Percentiles rank a stretch among this genome's conserved stretches.
These are phyloP conservation scores for Pseudopodoces humilis DNA, from an alignment of 2,113 vertebrate genomes.

Conservation along the genomic window DNA sequence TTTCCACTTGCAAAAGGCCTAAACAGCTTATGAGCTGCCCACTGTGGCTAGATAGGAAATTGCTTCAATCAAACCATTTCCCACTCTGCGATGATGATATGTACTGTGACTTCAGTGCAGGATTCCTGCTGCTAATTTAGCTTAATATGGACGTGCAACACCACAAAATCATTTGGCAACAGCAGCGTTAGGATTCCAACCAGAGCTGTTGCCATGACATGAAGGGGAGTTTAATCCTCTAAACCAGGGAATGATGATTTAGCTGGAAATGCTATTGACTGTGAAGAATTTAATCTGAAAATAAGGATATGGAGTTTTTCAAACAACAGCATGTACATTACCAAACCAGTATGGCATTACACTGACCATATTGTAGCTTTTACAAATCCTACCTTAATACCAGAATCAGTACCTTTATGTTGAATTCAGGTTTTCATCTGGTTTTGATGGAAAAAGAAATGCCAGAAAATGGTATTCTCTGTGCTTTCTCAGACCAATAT, in stretches of 20 bases:
- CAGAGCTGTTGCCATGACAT: background rate
- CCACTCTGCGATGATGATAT: background rate
- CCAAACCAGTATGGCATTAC: background rate
- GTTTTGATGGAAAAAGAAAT: background rate
- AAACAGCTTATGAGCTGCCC: background rate
- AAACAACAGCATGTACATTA: background rate
- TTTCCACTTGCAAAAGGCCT: background rate
- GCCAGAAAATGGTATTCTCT: background rate
- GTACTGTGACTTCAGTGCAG: background rate
- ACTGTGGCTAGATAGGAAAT: background rate
- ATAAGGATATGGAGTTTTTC: background rate
- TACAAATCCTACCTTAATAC: background rate
- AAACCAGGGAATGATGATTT: background rate
- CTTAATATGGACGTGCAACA: background rate
- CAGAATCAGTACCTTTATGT: background rate
- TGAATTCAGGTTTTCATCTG: background rate
- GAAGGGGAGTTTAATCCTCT: background rate
- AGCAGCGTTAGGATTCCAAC: background rate
- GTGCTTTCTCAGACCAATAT: background rate
- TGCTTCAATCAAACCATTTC: background rate
- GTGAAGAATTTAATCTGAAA: background rate
- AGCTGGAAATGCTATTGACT: background rate
- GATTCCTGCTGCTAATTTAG: slow-evolving; percentile 4
- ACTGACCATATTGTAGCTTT: accelerated
- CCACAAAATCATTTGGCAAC: background rate